Percentiles rank a stretch among this genome's conserved stretches.
Evolutionary conservation across 2,888 invertebrate genomes (phyloP).

Genomic region (Apoda limacodes): DNA sequence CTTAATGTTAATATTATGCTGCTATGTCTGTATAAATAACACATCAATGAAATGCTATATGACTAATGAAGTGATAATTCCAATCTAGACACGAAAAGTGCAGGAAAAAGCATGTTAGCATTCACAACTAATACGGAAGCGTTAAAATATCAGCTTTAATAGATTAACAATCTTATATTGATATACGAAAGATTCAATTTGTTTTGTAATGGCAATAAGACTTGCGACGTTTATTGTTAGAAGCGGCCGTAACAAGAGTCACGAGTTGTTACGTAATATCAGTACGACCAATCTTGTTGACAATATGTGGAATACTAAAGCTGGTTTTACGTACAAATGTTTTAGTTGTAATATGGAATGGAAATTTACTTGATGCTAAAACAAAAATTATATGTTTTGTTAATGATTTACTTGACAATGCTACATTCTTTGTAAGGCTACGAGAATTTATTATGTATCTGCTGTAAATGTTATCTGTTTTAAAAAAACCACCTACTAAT

Average conservation of each 20-base stretch:
- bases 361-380: too few relatives aligned
- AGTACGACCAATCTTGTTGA: conserved; percentile 41
- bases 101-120: conserved; percentile 46
- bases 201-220: conserved; percentile 24
- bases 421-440: too few relatives aligned
- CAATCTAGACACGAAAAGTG: conserved; percentile 30
- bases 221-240: conserved; percentile 41
- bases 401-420: too few relatives aligned
- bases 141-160: conserved; percentile 17
- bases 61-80: conserved; percentile 34
- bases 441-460: too few relatives aligned
- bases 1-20: too few relatives aligned
- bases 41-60: conserved; percentile 27
- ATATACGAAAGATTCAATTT: conserved; percentile 28
- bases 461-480: too few relatives aligned
- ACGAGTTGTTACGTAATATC: conserved; percentile 63
- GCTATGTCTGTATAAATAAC: too few relatives aligned
- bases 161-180: conserved; percentile 27
- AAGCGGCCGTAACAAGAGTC: conserved; percentile 51
- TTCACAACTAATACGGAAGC: conserved; percentile 35
- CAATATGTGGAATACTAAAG: conserved; percentile 39
- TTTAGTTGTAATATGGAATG: too few relatives aligned
- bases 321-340: too few relatives aligned
- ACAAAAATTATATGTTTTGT: too few relatives aligned
- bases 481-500: too few relatives aligned